These are phyloP conservation scores for Drosophila biarmipes DNA, from an alignment of 1,140 invertebrate species.

Conservation along the genomic window DNA sequence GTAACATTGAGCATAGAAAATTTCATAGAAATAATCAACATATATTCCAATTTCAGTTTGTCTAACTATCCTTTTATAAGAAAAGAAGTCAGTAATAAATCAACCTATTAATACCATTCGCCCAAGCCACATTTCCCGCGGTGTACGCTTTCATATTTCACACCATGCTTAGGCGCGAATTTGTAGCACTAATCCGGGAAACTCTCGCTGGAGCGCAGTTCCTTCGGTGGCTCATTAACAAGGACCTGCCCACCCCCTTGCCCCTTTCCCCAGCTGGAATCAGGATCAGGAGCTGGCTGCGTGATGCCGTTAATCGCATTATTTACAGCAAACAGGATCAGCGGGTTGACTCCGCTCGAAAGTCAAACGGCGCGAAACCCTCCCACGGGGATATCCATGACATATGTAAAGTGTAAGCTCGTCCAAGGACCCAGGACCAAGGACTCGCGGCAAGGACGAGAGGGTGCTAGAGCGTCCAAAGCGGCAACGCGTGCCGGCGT, in stretches of 20 bases:
- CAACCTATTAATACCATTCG: background rate
- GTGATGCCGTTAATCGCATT: constrained; percentile 84
- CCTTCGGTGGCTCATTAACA: constrained; percentile 72
- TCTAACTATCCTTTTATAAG: background rate
- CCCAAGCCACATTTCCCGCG: background rate
- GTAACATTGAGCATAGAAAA: background rate
- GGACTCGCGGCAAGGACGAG: constrained; percentile 13
- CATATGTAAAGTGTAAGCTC: constrained; percentile 84
- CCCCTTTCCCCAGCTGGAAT: background rate
- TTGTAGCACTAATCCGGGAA: constrained; percentile 71
- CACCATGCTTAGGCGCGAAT: constrained; percentile 76
- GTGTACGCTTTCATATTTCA: constrained; percentile 53
- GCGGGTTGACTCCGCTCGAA: constrained; percentile 69
- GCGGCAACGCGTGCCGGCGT: constrained; percentile 77
- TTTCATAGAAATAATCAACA: background rate
- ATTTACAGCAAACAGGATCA: constrained; percentile 85
- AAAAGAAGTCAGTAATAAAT: constrained; percentile 7
- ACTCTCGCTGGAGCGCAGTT: constrained; percentile 39
- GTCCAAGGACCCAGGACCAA: constrained; percentile 49
- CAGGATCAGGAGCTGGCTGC: constrained; percentile 55
- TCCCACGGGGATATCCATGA: constrained; percentile 84
- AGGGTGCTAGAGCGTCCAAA: constrained; percentile 80
- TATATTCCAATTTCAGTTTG: background rate
- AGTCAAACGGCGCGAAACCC: constrained; percentile 75
- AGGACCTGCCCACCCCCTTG: background rate